Base-by-base conservation (phyloP, 2,888 invertebrate species). In the Lutraria lutraria region DNA sequence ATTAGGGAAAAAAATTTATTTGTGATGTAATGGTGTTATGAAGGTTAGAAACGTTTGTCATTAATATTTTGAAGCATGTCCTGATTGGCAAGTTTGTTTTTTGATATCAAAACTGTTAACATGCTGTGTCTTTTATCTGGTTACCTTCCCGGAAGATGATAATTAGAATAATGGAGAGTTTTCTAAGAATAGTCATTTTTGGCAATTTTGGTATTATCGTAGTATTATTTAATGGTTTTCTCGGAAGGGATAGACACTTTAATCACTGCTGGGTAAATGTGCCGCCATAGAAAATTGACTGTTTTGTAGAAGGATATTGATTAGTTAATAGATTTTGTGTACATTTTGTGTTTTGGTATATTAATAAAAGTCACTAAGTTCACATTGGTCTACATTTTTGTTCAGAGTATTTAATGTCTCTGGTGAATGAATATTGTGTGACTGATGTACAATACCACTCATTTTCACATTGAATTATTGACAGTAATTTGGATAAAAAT, bases 191-290 rank as follows among this genome's bases (percentile, higher is more conserved):
- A 43, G 80, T 60, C 76, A 80, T 85, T 60, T 80, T 85, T 56
- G 31, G 80, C 34, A 85, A 85, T 85, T 85, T 85, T 60, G 56
- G 29, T 85, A 79, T 53, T 80, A 79, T 60, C 21, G 6, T 19
- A 80, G 34, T 34, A 12, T 79, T 15, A 60, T 80, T 80, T 31
- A 76, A 85, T 85, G 80, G 85, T 56, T 80, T 85, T 34, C 34
- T 25, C 34, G 19, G 76, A 31, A 76, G 34, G 76, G 34, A 76
- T 76, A 76, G 76, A 76, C 76, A 31, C 76, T 76, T 76, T 76
- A 76, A 76, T 76, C 31, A 76, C 76, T 34, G 76, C 34, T 31
- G 76, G 76, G 76, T 76, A 76, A 76, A 76, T 76, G 76, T 76
- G 31, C 76, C 31, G 76, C 76, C 76, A 16, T 76, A 76, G 13